A percentile compares a stretch with the other conserved stretches of the same genome.
Conservation (phyloP, 2,888 invertebrate species). For the Argynnis bischoffii region DNA sequence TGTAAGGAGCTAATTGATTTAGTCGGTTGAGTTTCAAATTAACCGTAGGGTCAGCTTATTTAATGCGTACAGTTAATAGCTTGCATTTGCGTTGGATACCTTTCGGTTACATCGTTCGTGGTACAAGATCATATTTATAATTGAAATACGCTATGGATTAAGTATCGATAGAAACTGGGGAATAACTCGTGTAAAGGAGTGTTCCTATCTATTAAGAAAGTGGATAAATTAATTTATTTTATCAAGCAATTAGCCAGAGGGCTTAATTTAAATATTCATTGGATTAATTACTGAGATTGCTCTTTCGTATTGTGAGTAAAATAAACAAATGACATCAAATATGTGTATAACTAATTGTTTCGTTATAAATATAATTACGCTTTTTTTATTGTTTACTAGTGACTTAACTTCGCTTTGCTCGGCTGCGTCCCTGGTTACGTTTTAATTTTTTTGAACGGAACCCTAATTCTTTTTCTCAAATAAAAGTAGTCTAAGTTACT, state of each 20-base stretch:
- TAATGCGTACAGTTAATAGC: constrained; percentile 59
- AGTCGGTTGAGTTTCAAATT: constrained; percentile 49
- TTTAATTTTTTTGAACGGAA: too few relatives aligned
- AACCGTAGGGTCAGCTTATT: constrained; percentile 59
- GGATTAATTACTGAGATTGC: too few relatives aligned
- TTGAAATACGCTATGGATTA: constrained; percentile 15
- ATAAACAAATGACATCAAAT: too few relatives aligned
- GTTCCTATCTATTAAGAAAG: not conserved
- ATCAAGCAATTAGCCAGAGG: not conserved
- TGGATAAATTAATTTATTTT: constrained; percentile 7
- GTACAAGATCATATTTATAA: constrained; percentile 33
- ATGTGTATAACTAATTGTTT: too few relatives aligned
- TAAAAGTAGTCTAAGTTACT: too few relatives aligned
- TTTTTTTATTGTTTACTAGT: too few relatives aligned
- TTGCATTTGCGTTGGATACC: constrained; percentile 35
- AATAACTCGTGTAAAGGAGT: constrained; percentile 5
- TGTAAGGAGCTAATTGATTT: constrained; percentile 18
- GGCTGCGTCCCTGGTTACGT: too few relatives aligned
- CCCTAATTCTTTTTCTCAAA: too few relatives aligned
- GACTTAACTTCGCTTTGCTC: too few relatives aligned
- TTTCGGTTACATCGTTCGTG: constrained; percentile 30
- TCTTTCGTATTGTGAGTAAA: too few relatives aligned
- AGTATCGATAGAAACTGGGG: constrained; percentile 8
- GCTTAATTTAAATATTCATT: not conserved
- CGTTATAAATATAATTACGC: too few relatives aligned